Evolutionary conservation across 2,888 invertebrate species (phyloP), one percentile per base, ranked within the genome.

Genomic region (Exephanes ischioxanthus): DNA sequence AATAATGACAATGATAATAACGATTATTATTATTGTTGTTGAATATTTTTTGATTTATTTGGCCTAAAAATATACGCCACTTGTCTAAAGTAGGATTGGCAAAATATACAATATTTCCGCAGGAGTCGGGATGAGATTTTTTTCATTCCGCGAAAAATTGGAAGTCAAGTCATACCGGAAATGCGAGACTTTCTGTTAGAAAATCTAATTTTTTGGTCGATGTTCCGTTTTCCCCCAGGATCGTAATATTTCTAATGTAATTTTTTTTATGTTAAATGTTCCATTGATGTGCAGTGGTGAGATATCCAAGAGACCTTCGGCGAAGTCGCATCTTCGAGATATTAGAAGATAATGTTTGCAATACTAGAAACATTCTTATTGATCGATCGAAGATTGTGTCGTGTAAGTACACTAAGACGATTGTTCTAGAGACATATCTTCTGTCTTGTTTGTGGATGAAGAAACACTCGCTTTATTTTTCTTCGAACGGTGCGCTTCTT

Each of bases 321-420:
- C 11, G 22, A 16, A 4, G 3, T 41, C 16, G n/a, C 22, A 73
- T 58, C 26, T 22, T 26, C 63, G 63, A 33, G 63, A 30, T 61
- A 61, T 58, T 22, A 58, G 22, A 45, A 41, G 55, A 72, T 73
- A 53, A 58, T 41, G 6, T 26, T 16, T 9, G 14, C 16, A 22
- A 61, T 41, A 41, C 58, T 5, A 33, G n/a, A 61, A 73, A 45
- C 41, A 73, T 73, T 73, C 73, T 73, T 73, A 53, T 77, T 67
- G 16, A 7, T 41, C 3, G 11, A 37, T 55, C 16, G 9, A 4
- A 66, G 67, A 77, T 77, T 67, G 67, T 77, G 53, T 19, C 16
- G 26, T n/a, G 4, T 16, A 37, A 63, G 22, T 55, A 77, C 51
- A 67, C 53, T 63, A 14, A 67, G 5, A 55, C 41, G 67, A 77